Evolutionary conservation across 2,113 vertebrate genomes (phyloP).

Genomic region (Apodemus sylvaticus): DNA sequence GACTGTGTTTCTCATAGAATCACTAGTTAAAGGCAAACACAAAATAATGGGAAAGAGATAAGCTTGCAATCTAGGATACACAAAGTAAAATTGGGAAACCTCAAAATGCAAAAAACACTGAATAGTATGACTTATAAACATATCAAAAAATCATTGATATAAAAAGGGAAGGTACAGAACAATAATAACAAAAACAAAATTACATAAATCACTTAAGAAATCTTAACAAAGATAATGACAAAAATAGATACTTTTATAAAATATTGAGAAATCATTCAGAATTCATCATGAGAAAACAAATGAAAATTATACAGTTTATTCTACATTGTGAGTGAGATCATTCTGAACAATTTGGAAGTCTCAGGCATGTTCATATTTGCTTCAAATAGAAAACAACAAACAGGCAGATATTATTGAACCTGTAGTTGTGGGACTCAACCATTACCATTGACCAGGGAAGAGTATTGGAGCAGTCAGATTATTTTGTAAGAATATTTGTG

Average conservation of each 20-base stretch:
- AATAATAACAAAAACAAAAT: not conserved
- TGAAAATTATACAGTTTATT: not conserved
- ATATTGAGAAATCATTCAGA: not conserved
- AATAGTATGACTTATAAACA: not conserved
- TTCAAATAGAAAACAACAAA: not conserved
- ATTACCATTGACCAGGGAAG: not conserved
- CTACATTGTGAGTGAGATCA: not conserved
- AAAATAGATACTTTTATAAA: not conserved
- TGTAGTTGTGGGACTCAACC: not conserved
- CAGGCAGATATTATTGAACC: not conserved
- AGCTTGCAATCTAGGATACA: not conserved
- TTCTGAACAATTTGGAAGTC: not conserved
- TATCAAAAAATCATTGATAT: not conserved
- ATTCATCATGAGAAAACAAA: not conserved
- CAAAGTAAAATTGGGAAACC: not conserved
- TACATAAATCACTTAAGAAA: not conserved
- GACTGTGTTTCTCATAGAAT: not conserved
- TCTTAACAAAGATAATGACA: not conserved
- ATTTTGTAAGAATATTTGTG: not conserved
- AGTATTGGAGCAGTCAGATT: not conserved
- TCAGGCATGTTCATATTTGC: not conserved
- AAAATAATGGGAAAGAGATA: slow-evolving; percentile 40
- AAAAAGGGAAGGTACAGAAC: not conserved
- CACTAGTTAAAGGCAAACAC: slow-evolving; percentile 15
- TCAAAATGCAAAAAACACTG: not conserved